Percentiles rank a stretch among this genome's conserved stretches.
These are phyloP conservation scores for Barnardius zonarius DNA, from an alignment of 2,113 vertebrate genomes.

Conservation along the genomic window DNA sequence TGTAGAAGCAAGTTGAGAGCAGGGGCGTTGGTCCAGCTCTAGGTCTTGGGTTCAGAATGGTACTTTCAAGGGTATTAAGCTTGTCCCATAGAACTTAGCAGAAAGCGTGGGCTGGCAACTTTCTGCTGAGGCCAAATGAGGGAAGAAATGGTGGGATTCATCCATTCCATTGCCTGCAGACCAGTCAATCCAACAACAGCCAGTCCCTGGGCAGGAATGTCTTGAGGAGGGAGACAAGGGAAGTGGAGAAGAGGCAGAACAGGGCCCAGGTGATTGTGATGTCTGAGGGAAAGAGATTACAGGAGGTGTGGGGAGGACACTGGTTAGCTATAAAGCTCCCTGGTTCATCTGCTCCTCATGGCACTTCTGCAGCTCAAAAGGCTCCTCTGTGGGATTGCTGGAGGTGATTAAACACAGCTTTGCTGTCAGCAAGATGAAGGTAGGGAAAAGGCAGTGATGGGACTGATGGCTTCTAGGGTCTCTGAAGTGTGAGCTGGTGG, in stretches of 20 bases:
- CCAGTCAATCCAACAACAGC: accelerated
- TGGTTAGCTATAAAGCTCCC: not conserved
- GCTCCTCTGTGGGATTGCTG: not conserved
- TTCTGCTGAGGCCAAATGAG: not conserved
- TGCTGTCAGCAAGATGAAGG: not conserved
- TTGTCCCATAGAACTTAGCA: not conserved
- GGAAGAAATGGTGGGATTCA: not conserved
- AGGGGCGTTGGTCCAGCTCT: not conserved
- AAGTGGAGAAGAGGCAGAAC: not conserved
- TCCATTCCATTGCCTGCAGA: not conserved
- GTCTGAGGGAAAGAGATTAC: not conserved
- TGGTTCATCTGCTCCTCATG: not conserved
- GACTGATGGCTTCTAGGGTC: not conserved
- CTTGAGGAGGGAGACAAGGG: not conserved
- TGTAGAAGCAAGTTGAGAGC: not conserved
- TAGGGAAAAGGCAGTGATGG: not conserved
- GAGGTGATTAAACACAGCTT: not conserved
- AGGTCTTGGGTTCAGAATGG: not conserved
- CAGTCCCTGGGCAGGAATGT: not conserved
- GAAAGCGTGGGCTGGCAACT: not conserved
- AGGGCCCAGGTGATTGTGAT: too few relatives aligned
- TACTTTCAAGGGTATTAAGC: not conserved
- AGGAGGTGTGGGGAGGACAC: not conserved
- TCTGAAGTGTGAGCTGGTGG: not conserved
- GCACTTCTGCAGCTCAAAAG: not conserved